phyloP scores from a whole-genome alignment of 2,888 invertebrate genomes.

The Petrolisthes manimaculis region DNA sequence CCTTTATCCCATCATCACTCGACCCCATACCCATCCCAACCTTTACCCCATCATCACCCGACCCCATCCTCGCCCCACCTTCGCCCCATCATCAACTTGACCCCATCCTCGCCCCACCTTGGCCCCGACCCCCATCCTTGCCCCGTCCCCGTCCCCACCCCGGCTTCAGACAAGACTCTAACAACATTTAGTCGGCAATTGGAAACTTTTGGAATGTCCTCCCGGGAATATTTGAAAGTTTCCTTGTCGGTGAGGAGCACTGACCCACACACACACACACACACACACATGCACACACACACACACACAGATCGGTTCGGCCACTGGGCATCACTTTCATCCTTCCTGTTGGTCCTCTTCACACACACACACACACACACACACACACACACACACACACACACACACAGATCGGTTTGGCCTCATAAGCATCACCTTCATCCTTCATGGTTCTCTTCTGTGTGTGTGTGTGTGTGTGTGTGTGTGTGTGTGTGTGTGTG shows the following conservation, averaged over 20 bases:
- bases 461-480: no score
- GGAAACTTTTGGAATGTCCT: slow-evolving; percentile 26
- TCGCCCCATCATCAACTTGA: neutral
- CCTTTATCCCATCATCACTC: no score
- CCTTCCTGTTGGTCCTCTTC: no score
- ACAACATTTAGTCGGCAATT: slow-evolving; percentile 33
- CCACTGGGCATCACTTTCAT: neutral
- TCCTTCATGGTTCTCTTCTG: no score
- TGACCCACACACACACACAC: slow-evolving; percentile 2
- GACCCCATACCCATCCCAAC: no score
- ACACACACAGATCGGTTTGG: no score
- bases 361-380: slow-evolving; percentile 20
- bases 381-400: neutral
- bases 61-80: no score
- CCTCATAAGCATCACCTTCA: no score
- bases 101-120: neutral
- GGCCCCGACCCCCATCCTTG: neutral
- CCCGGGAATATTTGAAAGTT: slow-evolving; percentile 26
- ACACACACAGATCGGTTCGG: neutral
- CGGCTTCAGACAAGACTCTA: neutral
- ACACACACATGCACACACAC: neutral
- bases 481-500: no score
- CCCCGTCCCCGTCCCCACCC: neutral
- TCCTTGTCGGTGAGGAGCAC: neutral
- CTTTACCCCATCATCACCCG: no score